phyloP scores from a whole-genome alignment of 2,113 vertebrate genomes.

The Colinus virginianus region DNA sequence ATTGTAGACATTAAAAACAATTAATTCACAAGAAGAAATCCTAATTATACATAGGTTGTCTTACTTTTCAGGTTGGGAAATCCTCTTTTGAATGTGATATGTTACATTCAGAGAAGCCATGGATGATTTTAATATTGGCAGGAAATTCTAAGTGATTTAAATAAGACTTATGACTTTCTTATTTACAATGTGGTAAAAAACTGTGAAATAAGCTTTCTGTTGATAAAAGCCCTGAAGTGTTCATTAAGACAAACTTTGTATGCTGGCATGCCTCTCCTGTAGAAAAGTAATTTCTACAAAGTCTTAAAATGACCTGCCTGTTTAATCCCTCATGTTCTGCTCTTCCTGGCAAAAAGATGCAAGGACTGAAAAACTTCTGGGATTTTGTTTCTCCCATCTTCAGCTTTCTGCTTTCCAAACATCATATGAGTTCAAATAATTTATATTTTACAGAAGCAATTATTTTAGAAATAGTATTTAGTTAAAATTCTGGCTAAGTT shows the following conservation, averaged over 20 bases:
- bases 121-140: neutral
- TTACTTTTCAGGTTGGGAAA: neutral
- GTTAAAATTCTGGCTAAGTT: neutral
- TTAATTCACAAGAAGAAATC: neutral
- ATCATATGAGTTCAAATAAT: neutral
- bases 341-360: neutral
- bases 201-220: neutral
- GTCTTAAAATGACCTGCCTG: neutral
- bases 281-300: neutral
- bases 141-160: constrained; percentile 30
- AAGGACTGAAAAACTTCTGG: neutral
- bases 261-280: neutral
- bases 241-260: neutral
- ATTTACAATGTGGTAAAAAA: neutral
- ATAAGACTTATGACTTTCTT: neutral
- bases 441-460: neutral
- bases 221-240: neutral
- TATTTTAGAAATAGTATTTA: neutral
- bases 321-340: neutral
- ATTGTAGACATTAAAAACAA: neutral
- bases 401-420: neutral
- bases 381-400: neutral
- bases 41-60: neutral
- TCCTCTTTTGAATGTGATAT: neutral
- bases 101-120: neutral